Percentiles rank a stretch among this genome's conserved stretches.
phyloP scores from a whole-genome alignment of 2,888 invertebrate genomes.

The Drosophila austrosaltans region DNA sequence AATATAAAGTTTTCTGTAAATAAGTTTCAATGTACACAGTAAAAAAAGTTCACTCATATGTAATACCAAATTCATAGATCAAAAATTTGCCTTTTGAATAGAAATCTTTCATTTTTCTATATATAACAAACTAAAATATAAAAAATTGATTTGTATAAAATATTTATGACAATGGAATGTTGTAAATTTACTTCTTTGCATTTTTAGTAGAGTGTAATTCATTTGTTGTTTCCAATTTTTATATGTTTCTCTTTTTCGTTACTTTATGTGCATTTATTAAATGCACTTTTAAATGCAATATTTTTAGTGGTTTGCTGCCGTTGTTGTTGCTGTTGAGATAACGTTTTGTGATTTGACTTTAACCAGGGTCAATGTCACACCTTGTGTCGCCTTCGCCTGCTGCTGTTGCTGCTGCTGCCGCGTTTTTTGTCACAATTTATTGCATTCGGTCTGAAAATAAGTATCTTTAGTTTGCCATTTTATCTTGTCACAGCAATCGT shows the following conservation, averaged over 20 bases:
- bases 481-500: constrained; percentile 76
- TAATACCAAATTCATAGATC: no score
- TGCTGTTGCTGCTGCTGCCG: constrained; percentile 41
- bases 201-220: constrained; percentile 34
- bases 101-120: no score
- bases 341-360: constrained; percentile 51
- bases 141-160: background rate
- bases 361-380: constrained; percentile 73
- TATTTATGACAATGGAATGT: background rate
- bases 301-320: constrained; percentile 30
- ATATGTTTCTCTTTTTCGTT: constrained; percentile 3
- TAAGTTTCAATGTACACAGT: no score
- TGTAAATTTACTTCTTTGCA: background rate
- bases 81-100: no score
- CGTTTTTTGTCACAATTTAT: constrained; percentile 74
- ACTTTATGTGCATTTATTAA: constrained; percentile 6
- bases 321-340: constrained; percentile 50
- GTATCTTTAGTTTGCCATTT: constrained; percentile 56
- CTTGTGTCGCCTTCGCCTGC: constrained; percentile 69
- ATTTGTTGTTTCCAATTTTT: constrained; percentile 36
- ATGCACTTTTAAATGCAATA: constrained; percentile 74
- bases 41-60: no score
- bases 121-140: background rate
- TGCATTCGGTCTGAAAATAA: constrained; percentile 54
- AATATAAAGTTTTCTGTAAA: no score